Percentiles rank a stretch among this genome's conserved stretches.
Conservation (phyloP, 2,797 vertebrate species). For the Microtus agrestis region DNA sequence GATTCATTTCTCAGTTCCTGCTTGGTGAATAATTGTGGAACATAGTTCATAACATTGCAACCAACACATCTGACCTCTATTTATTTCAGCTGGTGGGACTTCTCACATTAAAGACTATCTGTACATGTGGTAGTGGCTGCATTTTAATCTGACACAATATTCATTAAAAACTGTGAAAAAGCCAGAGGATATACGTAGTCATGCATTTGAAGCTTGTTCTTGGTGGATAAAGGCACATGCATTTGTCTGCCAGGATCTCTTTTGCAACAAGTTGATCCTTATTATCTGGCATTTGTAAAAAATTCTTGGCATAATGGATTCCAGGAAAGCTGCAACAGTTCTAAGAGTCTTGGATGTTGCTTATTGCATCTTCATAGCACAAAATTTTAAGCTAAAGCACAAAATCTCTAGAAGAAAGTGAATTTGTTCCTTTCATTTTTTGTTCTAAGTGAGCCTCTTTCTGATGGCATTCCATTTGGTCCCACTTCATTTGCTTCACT, state of each 20-base stretch:
- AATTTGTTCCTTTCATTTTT: background rate
- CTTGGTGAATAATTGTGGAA: background rate
- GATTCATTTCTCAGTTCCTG: background rate
- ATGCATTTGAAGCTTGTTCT: background rate
- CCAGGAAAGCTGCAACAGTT: background rate
- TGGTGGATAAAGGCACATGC: background rate
- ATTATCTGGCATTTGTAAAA: background rate
- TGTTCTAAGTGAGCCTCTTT: background rate
- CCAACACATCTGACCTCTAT: no score
- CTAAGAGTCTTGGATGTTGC: background rate
- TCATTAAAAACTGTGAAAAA: background rate
- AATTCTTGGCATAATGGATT: background rate
- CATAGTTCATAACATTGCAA: rapidly evolving
- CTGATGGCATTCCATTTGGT: background rate
- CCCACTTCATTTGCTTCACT: background rate
- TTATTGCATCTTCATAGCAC: background rate
- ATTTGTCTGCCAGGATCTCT: background rate
- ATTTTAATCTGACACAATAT: background rate
- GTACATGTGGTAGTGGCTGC: background rate
- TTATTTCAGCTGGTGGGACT: background rate
- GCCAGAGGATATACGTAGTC: no score
- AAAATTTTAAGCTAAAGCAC: background rate
- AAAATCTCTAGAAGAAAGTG: background rate
- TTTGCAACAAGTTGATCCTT: background rate
- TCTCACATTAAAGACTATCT: background rate